A percentile compares a stretch with the other conserved stretches of the same genome.
Evolutionary conservation across 2,113 vertebrate genomes (phyloP).

Genomic region (Synchiropus splendidus): DNA sequence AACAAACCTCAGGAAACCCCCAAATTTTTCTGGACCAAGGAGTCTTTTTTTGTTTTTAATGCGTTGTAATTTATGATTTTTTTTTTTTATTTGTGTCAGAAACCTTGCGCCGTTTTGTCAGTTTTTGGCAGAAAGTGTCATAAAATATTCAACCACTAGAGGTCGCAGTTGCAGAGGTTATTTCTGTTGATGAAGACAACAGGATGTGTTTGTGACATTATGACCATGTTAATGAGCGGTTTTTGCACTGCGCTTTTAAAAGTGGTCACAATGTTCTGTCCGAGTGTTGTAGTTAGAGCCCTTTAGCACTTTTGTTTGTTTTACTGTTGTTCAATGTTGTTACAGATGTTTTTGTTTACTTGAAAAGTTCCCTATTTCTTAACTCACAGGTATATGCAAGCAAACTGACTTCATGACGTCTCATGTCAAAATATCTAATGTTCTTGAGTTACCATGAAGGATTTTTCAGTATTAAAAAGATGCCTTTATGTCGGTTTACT

Average conservation of each 20-base stretch:
- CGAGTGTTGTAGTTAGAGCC: too few relatives aligned
- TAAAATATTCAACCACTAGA: slow-evolving; percentile 39
- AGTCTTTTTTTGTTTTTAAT: neutral
- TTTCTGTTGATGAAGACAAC: slow-evolving; percentile 4
- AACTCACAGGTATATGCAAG: too few relatives aligned
- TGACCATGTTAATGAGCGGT: too few relatives aligned
- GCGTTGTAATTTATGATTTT: too few relatives aligned
- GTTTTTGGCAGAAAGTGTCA: too few relatives aligned
- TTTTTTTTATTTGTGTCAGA: too few relatives aligned
- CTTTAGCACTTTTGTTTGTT: neutral
- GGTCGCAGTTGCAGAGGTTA: slow-evolving; percentile 36
- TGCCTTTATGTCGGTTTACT: neutral
- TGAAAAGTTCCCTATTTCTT: too few relatives aligned
- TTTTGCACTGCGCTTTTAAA: slow-evolving; percentile 38
- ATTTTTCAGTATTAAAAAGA: slow-evolving; percentile 2
- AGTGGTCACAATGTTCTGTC: slow-evolving; percentile 1
- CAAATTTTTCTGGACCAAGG: slow-evolving; percentile 2
- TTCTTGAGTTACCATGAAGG: neutral
- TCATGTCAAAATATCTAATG: neutral
- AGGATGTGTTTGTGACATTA: too few relatives aligned
- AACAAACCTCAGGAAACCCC: slow-evolving; percentile 33
- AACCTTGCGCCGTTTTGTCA: too few relatives aligned
- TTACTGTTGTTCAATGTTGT: slow-evolving; percentile 2
- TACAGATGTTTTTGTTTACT: neutral
- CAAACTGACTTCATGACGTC: neutral